These are phyloP conservation scores for Heliconius hortense DNA, from an alignment of 2,888 invertebrate genomes.

Conservation along the genomic window DNA sequence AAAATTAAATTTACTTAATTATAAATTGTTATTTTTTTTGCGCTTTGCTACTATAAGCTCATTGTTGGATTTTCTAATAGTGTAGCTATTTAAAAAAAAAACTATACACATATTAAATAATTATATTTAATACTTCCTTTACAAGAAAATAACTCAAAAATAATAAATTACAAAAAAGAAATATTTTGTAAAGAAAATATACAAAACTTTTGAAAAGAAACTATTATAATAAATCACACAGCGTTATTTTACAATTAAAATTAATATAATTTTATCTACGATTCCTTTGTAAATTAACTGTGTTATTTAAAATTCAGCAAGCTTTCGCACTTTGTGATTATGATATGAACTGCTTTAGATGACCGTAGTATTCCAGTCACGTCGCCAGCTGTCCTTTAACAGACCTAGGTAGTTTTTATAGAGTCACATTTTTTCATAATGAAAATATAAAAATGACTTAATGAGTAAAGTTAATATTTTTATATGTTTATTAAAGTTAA, in stretches of 20 bases:
- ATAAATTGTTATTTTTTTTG: not conserved
- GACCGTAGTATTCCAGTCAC: constrained; percentile 66
- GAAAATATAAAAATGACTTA: not conserved
- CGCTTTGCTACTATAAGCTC: not conserved
- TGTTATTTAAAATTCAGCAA: constrained; percentile 65
- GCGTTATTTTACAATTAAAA: not conserved
- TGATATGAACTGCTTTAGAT: constrained; percentile 58
- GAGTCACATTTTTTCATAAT: constrained; percentile 3
- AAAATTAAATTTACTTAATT: no score
- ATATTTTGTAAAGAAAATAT: no score
- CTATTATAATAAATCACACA: not conserved
- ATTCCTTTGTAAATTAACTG: constrained; percentile 41
- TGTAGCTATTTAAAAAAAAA: not conserved
- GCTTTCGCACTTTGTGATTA: constrained; percentile 61
- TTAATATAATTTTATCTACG: constrained; percentile 28
- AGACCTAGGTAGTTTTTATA: constrained; percentile 58
- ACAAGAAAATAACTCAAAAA: no score
- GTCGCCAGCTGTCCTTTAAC: constrained; percentile 62
- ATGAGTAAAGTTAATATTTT: not conserved
- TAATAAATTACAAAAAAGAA: no score
- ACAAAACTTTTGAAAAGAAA: not conserved
- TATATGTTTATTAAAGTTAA: not conserved
- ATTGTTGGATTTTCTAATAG: not conserved
- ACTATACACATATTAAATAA: no score
- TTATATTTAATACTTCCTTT: no score